Evolutionary conservation across 2,797 vertebrate genomes (phyloP).

Genomic region (Hydrocynus forskahlii): DNA sequence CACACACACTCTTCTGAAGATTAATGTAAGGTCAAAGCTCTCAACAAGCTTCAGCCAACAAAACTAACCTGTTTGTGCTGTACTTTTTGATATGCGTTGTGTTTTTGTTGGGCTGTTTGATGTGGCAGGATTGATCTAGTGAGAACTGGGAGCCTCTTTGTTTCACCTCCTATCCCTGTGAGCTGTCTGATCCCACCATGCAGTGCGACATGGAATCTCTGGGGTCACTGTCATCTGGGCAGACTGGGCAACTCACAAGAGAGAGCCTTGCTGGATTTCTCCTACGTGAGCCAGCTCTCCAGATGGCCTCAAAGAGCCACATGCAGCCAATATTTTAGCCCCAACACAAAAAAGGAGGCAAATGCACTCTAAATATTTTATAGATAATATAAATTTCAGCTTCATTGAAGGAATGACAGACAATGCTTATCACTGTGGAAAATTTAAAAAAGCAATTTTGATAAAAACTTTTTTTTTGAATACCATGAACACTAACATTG

Average conservation of each 20-base stretch:
- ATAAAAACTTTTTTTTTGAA: slow-evolving; percentile 52
- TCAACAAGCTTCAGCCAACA: slow-evolving; percentile 33
- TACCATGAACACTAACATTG: slow-evolving; percentile 35
- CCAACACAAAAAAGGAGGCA: slow-evolving; percentile 54
- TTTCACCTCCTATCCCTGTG: slow-evolving; percentile 49
- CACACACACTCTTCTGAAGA: background rate
- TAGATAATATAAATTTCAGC: slow-evolving; percentile 53
- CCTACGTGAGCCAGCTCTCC: slow-evolving; percentile 79
- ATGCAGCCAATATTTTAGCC: slow-evolving; percentile 78
- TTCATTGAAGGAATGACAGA: slow-evolving; percentile 60
- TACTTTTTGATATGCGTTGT: slow-evolving; percentile 53
- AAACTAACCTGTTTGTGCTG: slow-evolving; percentile 47
- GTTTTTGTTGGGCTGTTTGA: slow-evolving; percentile 57
- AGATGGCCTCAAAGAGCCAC: slow-evolving; percentile 86
- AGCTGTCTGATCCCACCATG: slow-evolving; percentile 60
- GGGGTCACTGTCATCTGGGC: slow-evolving; percentile 63
- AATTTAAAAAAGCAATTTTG: slow-evolving; percentile 54
- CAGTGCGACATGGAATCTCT: slow-evolving; percentile 56
- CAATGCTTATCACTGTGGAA: slow-evolving; percentile 53
- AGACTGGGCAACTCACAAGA: slow-evolving; percentile 45
- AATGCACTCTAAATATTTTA: slow-evolving; percentile 64
- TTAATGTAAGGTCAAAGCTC: slow-evolving; percentile 34
- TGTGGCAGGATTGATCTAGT: slow-evolving; percentile 57
- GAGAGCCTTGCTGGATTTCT: slow-evolving; percentile 69
- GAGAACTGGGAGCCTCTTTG: slow-evolving; percentile 55